A percentile compares a stretch with the other conserved stretches of the same genome.
Evolutionary conservation across 1,140 invertebrate species (phyloP).

Genomic region (Lethrus apterus): DNA sequence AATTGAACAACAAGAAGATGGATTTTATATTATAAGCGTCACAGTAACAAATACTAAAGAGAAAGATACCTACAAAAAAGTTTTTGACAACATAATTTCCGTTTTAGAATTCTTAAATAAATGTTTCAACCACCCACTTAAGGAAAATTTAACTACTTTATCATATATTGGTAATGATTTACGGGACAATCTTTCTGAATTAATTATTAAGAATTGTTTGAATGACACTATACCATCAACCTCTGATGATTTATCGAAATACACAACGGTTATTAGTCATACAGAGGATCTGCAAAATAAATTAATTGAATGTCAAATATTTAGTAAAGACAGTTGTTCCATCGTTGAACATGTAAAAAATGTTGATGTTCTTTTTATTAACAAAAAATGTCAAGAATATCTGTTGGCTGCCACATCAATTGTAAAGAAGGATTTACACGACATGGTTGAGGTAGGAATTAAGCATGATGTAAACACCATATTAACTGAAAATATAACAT

Average conservation of each 20-base stretch:
- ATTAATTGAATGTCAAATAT: constrained; percentile 52
- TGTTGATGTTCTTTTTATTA: constrained; percentile 70
- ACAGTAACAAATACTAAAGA: constrained; percentile 42
- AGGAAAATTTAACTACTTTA: constrained; percentile 49
- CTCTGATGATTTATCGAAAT: constrained; percentile 59
- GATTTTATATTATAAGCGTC: constrained; percentile 42
- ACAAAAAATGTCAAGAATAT: constrained; percentile 69
- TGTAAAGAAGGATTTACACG: constrained; percentile 75
- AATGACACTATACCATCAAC: constrained; percentile 66
- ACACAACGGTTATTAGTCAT: constrained; percentile 53
- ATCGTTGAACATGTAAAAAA: constrained; percentile 64
- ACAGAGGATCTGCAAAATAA: constrained; percentile 61
- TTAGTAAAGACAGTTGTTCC: constrained; percentile 36
- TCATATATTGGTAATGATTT: constrained; percentile 54
- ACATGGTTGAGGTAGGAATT: constrained; percentile 56
- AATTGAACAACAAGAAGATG: constrained; percentile 40
- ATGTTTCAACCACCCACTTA: constrained; percentile 49
- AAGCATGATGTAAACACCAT: constrained; percentile 22
- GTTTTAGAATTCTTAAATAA: constrained; percentile 53
- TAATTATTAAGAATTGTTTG: constrained; percentile 67
- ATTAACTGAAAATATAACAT: constrained; percentile 12
- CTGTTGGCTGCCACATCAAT: constrained; percentile 61
- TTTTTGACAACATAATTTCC: constrained; percentile 52
- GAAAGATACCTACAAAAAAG: constrained; percentile 48
- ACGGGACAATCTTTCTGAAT: constrained; percentile 53